Evolutionary conservation across 2,888 invertebrate genomes (phyloP).

Genomic region (Orthonevra nobilis): DNA sequence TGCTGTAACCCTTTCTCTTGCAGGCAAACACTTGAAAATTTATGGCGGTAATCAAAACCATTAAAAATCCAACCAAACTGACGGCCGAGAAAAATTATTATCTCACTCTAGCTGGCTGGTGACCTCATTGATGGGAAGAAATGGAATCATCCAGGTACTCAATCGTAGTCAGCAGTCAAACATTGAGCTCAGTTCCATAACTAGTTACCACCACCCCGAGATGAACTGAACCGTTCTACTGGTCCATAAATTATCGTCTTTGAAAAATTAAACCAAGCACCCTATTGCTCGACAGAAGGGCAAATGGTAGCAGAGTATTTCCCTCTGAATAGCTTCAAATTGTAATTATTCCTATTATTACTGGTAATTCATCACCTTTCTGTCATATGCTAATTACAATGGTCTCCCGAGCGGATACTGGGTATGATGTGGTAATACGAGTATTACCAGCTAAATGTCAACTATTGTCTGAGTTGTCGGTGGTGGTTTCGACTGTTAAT

Average conservation of each 20-base stretch:
- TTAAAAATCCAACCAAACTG: constrained; percentile 22
- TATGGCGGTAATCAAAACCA: constrained; percentile 26
- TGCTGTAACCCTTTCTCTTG: neutral
- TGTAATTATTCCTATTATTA: constrained; percentile 66
- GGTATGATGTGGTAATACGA: constrained; percentile 1
- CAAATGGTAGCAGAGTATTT: constrained; percentile 12
- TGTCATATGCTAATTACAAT: constrained; percentile 67
- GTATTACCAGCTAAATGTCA: constrained; percentile 15
- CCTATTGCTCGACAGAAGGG: constrained; percentile 14
- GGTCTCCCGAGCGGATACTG: constrained; percentile 6
- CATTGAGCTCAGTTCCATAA: too few species aligned
- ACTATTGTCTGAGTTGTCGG: constrained; percentile 11
- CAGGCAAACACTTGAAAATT: constrained; percentile 21
- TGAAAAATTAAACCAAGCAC: constrained; percentile 26
- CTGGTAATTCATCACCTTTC: constrained; percentile 68
- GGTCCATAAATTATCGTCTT: constrained; percentile 53
- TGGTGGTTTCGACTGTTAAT: constrained; percentile 12
- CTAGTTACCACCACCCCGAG: constrained; percentile 48
- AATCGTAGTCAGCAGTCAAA: constrained; percentile 4
- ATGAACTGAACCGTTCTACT: constrained; percentile 50
- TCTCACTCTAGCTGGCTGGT: neutral
- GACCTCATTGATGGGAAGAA: constrained; percentile 19
- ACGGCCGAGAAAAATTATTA: constrained; percentile 33
- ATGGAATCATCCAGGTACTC: constrained; percentile 1
- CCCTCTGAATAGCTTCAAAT: constrained; percentile 47